phyloP scores from a whole-genome alignment of 2,113 vertebrate species.

The Vulpes lagopus region DNA sequence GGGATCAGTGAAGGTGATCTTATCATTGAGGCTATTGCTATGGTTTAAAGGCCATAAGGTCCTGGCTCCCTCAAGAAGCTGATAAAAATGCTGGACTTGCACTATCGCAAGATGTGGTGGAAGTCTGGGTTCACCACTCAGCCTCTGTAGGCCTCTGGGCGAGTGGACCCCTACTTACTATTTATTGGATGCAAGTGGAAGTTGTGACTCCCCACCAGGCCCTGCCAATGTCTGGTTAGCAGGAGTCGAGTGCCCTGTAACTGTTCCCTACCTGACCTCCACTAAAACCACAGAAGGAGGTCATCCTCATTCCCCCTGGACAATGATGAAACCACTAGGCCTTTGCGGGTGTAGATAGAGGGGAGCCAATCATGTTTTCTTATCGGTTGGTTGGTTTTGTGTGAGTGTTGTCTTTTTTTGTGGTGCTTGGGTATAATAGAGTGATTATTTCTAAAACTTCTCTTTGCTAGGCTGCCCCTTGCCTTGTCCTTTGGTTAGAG shows the following conservation, averaged over 20 bases:
- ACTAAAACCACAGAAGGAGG: background rate
- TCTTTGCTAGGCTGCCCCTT: background rate
- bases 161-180: background rate
- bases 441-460: background rate
- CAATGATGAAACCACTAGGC: too few relatives aligned
- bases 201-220: background rate
- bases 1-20: background rate
- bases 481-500: background rate
- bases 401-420: background rate
- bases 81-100: too few relatives aligned
- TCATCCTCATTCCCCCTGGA: background rate
- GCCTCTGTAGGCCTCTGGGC: background rate
- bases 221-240: background rate
- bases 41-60: background rate
- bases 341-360: rapidly evolving
- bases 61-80: background rate
- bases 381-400: background rate
- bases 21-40: background rate
- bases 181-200: background rate
- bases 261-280: background rate
- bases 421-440: background rate
- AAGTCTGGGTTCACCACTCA: background rate
- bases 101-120: background rate
- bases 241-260: background rate
- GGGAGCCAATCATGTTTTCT: background rate